These are phyloP conservation scores for Horisme vitalbata DNA, from an alignment of 2,888 invertebrate genomes.

Conservation along the genomic window DNA sequence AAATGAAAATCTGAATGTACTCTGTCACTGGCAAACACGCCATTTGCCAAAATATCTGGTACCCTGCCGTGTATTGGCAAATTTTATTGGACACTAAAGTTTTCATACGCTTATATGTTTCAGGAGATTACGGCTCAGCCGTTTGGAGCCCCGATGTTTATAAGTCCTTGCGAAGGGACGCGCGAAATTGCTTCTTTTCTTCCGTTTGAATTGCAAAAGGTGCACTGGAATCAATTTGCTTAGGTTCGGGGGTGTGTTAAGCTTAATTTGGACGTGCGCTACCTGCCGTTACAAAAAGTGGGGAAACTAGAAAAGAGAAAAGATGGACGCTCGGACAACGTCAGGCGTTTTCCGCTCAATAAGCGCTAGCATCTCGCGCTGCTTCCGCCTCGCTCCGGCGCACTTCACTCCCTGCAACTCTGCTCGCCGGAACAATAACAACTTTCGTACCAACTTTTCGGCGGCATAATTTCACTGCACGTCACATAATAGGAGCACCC, in stretches of 20 bases:
- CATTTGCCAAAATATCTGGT: constrained; percentile 48
- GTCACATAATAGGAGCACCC: no score
- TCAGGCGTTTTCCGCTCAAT: constrained; percentile 56
- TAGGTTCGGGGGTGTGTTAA: no score
- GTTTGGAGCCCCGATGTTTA: constrained; percentile 56
- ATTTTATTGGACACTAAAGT: constrained; percentile 72
- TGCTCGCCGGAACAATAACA: constrained; percentile 44
- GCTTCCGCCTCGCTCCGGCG: constrained; percentile 38
- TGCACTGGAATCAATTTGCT: no score
- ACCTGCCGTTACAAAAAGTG: constrained; percentile 43
- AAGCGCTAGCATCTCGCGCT: constrained; percentile 46
- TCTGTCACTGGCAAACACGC: constrained; percentile 34
- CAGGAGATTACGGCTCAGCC: constrained; percentile 63
- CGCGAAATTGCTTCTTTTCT: constrained; percentile 51
- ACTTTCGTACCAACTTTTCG: constrained; percentile 54
- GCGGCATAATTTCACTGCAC: constrained; percentile 44
- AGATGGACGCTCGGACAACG: constrained; percentile 45
- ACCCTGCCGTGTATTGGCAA: constrained; percentile 59
- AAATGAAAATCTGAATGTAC: constrained; percentile 8
- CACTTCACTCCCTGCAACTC: constrained; percentile 28
- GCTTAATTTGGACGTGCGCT: constrained; percentile 24
- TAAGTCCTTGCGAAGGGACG: constrained; percentile 52
- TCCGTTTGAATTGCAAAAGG: constrained; percentile 3
- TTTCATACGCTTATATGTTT: constrained; percentile 72
- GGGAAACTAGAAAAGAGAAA: constrained; percentile 45